Base-by-base conservation (phyloP, 2,888 invertebrate species). In the Aproaerema taeniolella region DNA sequence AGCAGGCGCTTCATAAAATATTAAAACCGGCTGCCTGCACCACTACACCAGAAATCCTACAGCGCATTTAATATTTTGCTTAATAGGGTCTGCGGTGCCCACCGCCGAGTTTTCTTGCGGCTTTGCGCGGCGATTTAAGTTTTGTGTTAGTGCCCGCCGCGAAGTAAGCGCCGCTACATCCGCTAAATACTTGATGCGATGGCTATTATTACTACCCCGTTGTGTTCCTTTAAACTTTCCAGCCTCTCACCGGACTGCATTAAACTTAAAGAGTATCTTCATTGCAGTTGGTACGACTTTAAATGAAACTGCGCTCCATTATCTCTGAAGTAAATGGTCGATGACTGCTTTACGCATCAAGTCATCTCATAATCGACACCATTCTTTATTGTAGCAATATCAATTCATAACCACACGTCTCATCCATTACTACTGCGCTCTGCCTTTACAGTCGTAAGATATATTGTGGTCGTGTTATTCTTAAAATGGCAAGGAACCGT, bases 11-110 rank as follows among this genome's bases (percentile, higher is more conserved):
- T 71, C 69, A 78, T 80, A 67, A 74, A 81, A 75, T 81, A 83
- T 82, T 80, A 75, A 82, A 70, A 52, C 50, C 50, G 49, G 64
- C 59, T 58, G 65, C 62, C 58, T 59, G 64, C 56, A 49, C 42
- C 62, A 51, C 66, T 56, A 61, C 65, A 58, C 52, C 67, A 64
- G 73, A 75, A 80, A 78, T 78, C 73, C 73, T 63, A 69, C 68
- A 62, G 64, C 63, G 67, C 67, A 67, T 77, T 82, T 78, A 83
- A 85, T 83, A 85, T 83, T 82, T 83, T 67, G 82, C 69, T 69
- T 66, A 74, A 76, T 80, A 74, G 72, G 65, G 75, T 76, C 77
- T 80, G 78, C 66, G 79, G 80, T 67, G 72, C 68, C 62, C 67
- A 63, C 50, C 60, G 59, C 43, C 52, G 66, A 76, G 72, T 78